These are phyloP conservation scores for Vandiemenella viatica DNA, from an alignment of 2,888 invertebrate genomes.

Conservation along the genomic window DNA sequence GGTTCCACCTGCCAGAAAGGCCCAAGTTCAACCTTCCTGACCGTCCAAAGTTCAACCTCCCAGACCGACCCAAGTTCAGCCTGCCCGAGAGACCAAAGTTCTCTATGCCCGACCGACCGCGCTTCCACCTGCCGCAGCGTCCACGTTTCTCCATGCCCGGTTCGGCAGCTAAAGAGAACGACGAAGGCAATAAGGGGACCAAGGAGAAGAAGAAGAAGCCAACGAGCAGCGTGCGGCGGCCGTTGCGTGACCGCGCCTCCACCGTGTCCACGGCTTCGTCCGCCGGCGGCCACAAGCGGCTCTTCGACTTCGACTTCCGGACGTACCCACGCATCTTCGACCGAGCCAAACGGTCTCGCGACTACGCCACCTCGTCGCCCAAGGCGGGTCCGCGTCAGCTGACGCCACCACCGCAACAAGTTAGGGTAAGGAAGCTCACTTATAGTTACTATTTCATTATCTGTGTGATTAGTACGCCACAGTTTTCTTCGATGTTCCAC, in stretches of 20 bases:
- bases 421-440: too few species aligned
- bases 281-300: constrained; percentile 38
- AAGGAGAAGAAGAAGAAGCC: background rate
- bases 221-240: constrained; percentile 13
- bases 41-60: constrained; percentile 42
- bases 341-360: constrained; percentile 27
- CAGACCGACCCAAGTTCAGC: constrained; percentile 43
- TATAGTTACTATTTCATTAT: too few species aligned
- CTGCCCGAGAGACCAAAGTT: constrained; percentile 37
- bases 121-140: constrained; percentile 44
- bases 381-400: constrained; percentile 28
- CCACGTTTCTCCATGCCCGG: constrained; percentile 22
- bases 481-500: too few species aligned
- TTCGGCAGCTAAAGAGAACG: constrained; percentile 36
- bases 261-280: constrained; percentile 23
- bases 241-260: constrained; percentile 12
- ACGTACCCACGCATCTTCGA: constrained; percentile 59
- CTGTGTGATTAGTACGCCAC: too few species aligned
- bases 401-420: constrained; percentile 48
- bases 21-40: constrained; percentile 38
- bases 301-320: constrained; percentile 55
- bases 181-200: constrained; percentile 37
- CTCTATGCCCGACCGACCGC: constrained; percentile 41
- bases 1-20: constrained; percentile 30
- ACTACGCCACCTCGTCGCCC: constrained; percentile 36